Evolutionary conservation across 35 echinoderm and acorn worm species (phyloP), one percentile per base, ranked within the genome.

Genomic region (Eucidaris tribuloides): DNA sequence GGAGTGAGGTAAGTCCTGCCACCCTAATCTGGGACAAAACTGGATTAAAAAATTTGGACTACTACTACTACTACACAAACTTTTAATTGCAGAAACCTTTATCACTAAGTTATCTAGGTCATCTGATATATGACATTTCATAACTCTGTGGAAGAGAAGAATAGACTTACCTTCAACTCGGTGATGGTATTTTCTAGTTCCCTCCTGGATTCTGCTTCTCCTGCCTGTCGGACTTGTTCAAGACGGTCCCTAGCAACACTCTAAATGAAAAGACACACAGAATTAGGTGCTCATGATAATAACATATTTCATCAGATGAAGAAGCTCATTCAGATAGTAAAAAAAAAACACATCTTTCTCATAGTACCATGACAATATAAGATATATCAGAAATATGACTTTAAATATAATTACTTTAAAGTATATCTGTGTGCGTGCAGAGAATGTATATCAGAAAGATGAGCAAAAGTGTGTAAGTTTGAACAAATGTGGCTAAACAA

Each of bases 191-290:
- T 78, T 25, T 92, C 94, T 11, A 84, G 63, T 58, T 92, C 89
- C 48, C 91, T 91, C 76, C 61, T 84, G 45, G 88, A 22, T 28
- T 89, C 89, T 37, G 57, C 89, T 33, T 91, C 94, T n/a, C 83
- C 81, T 2, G 85, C 52, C 23, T 84, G 71, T 19, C 85, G 56
- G 3, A 91, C 44, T 42, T 88, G 46, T 34, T 97, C 94, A 42
- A 97, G 78, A 65, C 68, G 87, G n/a, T 97, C 85, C 30, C 85
- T 41, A 25, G 94, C 89, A 36, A 74, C 62, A 55, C 84, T 78
- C 94, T 97, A 65, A n/a, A 45, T 41, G 36, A 19, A 48, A 59
- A 39, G 83, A 30, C 45, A 58, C 13, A 55, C 9, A 58, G 23
- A 56, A 7, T 34, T 0, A n/a, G n/a, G n/a, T n/a, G n/a, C n/a